Evolutionary conservation across 2,113 vertebrate genomes (phyloP), one percentile per base, ranked within the genome.

Genomic region (Atlantisia rogersi): DNA sequence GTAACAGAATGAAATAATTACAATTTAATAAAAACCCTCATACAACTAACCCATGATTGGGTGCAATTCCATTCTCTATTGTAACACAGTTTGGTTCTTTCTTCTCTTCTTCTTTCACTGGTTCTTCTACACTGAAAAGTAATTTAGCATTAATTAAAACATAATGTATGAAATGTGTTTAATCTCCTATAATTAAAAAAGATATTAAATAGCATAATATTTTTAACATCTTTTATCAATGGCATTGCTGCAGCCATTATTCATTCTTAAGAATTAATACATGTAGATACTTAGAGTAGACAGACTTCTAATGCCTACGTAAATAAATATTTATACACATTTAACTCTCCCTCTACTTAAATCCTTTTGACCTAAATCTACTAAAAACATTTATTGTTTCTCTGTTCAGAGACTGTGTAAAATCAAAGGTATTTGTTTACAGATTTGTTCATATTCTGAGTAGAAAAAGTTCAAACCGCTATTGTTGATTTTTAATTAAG

Each of bases 31-130:
- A 64, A 64, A 90, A 16, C 1, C 3, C 50, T 15, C 29, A 48
- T 21, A 48, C 10, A 48, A 96, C 98, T 97, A 92, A 99, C 99
- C 99, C 99, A 55, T 99, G 98, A 74, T 40, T 98, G 13, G 99
- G 98, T 42, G 99, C 99, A 68, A 99, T 97, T 92, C 99, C 98
- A 55, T 91, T 98, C 71, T 99, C 99, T 96, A 99, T 97, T 87
- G 99, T 98, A 42, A 99, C 96, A 93, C 98, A 96, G 31, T 77
- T 97, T 81, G 97, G 92, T 40, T 98, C 98, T 92, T 87, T 97
- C 58, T 98, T 98, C 82, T 97, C 98, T 94, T 98, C 98, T 86
- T 98, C 98, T 88, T 98, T 98, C 39, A 97, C 76, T 80, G 93
- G 92, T 26, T 97, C 96, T 65, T 97, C 97, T 84, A 74, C 96